Conservation (phyloP, 2,113 vertebrate species). For the Lanius ludovicianus region DNA sequence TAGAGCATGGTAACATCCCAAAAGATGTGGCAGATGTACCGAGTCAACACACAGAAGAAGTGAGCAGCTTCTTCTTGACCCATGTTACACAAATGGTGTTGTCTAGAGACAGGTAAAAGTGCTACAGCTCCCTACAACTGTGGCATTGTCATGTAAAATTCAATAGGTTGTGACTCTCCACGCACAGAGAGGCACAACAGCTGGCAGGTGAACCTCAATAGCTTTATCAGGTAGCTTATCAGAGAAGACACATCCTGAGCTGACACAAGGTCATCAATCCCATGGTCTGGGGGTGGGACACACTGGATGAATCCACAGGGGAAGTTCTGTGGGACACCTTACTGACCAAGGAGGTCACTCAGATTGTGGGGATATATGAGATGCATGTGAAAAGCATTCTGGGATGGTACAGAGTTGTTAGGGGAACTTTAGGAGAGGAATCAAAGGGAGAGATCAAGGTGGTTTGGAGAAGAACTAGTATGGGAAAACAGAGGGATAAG, state of each 20-base stretch:
- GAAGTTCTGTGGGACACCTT: neutral
- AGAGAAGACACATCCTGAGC: neutral
- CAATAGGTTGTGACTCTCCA: neutral
- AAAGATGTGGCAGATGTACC: neutral
- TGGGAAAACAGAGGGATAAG: neutral
- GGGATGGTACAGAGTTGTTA: neutral
- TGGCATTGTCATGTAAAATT: neutral
- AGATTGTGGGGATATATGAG: neutral
- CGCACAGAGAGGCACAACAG: neutral
- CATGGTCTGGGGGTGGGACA: neutral
- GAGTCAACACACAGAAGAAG: neutral
- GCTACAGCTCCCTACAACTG: rapidly evolving
- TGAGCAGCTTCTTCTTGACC: neutral
- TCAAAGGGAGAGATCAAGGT: neutral
- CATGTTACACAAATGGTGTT: neutral
- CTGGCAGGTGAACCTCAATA: neutral
- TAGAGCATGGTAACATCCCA: neutral
- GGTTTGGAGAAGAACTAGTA: neutral
- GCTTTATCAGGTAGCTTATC: neutral
- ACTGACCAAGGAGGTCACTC: neutral
- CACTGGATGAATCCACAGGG: neutral
- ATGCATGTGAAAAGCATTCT: neutral
- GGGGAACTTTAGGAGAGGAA: neutral
- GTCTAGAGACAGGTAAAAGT: neutral
- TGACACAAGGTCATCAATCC: neutral